phyloP scores from a whole-genome alignment of 2,113 vertebrate genomes.

The Stigmatopora nigra region DNA sequence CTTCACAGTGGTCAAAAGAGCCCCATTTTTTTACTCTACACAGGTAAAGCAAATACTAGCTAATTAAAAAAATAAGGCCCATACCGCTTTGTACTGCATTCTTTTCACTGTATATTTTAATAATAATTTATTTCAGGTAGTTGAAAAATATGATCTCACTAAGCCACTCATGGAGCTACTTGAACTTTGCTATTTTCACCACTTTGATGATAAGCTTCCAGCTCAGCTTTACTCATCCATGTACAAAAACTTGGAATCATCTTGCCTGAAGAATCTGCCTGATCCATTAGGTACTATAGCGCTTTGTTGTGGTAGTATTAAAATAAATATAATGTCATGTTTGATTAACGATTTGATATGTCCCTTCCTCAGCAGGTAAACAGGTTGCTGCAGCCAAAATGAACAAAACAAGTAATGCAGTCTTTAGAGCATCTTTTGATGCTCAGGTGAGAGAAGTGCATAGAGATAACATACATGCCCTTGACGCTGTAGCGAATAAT shows the following conservation, averaged over 20 bases:
- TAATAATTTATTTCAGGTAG: conserved; percentile 45
- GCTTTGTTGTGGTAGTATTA: conserved; percentile 21
- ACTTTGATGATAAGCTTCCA: conserved; percentile 46
- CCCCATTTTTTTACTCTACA: too few relatives aligned
- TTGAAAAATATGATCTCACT: conserved; percentile 20
- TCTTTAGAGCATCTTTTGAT: conserved; percentile 51
- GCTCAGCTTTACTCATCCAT: conserved; percentile 51
- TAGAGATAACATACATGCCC: conserved; percentile 51
- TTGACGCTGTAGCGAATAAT: conserved; percentile 41
- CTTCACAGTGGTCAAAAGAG: too few relatives aligned
- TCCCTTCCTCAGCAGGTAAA: conserved; percentile 15
- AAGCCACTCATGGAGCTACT: conserved; percentile 45
- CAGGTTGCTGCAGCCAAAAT: neutral
- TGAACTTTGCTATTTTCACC: conserved; percentile 34
- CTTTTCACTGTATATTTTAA: too few relatives aligned
- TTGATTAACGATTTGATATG: neutral
- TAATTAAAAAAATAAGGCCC: too few relatives aligned
- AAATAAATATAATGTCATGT: neutral
- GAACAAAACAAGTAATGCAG: conserved; percentile 20
- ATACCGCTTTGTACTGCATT: too few relatives aligned
- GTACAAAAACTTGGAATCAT: conserved; percentile 36
- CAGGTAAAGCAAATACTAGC: too few relatives aligned
- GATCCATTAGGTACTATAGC: neutral
- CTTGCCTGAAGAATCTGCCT: neutral
- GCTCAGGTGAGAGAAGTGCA: conserved; percentile 63